phyloP scores from a whole-genome alignment of 2,888 invertebrate species.

The Ormyrus rosae region DNA sequence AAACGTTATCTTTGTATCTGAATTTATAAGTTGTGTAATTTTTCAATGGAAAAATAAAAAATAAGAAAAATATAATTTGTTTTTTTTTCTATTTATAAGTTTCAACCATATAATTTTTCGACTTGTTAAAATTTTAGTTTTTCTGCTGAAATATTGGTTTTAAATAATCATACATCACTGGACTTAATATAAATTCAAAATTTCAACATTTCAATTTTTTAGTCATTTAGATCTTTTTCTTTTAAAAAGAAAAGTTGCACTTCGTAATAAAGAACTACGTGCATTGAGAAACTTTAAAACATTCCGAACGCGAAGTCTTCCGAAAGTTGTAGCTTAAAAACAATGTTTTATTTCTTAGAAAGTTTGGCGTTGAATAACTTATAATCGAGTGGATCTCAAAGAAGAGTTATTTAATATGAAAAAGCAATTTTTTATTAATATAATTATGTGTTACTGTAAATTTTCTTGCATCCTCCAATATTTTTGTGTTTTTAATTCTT shows the following conservation, averaged over 20 bases:
- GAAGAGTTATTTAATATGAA: background rate
- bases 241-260: constrained; percentile 25
- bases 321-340: background rate
- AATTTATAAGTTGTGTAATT: constrained; percentile 42
- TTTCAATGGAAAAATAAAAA: constrained; percentile 44
- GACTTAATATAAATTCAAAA: no score
- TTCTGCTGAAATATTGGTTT: background rate
- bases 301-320: no score
- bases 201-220: background rate
- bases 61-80: constrained; percentile 9
- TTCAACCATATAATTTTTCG: background rate
- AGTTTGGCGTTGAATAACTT: background rate
- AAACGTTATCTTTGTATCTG: constrained; percentile 41
- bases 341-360: constrained; percentile 3
- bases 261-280: constrained; percentile 12
- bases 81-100: background rate
- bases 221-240: constrained; percentile 8
- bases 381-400: background rate
- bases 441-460: no score
- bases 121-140: background rate
- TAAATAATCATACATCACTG: no score
- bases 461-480: no score
- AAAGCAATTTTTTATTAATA: background rate
- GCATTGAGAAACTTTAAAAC: constrained; percentile 13
- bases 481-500: no score